phyloP scores from a whole-genome alignment of 2,797 vertebrate genomes.

The Macroramphosus scolopax region DNA sequence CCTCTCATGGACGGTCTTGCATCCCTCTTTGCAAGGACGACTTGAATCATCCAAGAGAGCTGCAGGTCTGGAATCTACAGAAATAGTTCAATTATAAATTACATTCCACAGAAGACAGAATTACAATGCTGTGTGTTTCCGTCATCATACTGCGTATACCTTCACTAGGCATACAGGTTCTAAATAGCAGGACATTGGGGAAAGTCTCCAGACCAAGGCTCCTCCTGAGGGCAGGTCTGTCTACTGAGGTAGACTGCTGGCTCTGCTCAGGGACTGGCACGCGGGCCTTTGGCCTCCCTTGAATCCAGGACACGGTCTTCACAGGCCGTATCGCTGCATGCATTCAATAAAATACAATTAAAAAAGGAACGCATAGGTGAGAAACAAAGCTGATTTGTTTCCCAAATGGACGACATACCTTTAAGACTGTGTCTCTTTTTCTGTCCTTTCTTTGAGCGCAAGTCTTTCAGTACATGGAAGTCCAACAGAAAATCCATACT shows the following conservation, averaged over 20 bases:
- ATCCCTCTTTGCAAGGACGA: constrained; percentile 1
- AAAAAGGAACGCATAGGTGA: neutral
- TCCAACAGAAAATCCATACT: constrained; percentile 51
- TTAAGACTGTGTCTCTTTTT: constrained; percentile 46
- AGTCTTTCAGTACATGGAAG: constrained; percentile 17
- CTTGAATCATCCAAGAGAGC: constrained; percentile 7
- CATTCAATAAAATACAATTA: neutral
- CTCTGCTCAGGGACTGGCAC: neutral
- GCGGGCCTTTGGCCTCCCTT: constrained; percentile 29
- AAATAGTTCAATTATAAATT: constrained; percentile 19
- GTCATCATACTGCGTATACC: constrained; percentile 18
- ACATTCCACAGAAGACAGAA: neutral
- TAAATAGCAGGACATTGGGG: constrained; percentile 55
- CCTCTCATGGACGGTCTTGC: constrained; percentile 12
- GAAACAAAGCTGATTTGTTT: neutral
- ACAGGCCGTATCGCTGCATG: constrained; percentile 14
- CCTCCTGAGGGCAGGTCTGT: constrained; percentile 40
- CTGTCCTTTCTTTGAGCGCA: constrained; percentile 25
- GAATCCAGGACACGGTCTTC: constrained; percentile 34
- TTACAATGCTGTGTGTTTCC: neutral
- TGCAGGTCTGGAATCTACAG: constrained; percentile 15
- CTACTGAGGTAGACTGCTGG: constrained; percentile 1
- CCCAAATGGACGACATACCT: constrained; percentile 30
- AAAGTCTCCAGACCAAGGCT: constrained; percentile 60
- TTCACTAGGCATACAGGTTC: constrained; percentile 33